A percentile compares a stretch with the other conserved stretches of the same genome.
Evolutionary conservation across 2,113 vertebrate species (phyloP).

Genomic region (Macquaria australasica): DNA sequence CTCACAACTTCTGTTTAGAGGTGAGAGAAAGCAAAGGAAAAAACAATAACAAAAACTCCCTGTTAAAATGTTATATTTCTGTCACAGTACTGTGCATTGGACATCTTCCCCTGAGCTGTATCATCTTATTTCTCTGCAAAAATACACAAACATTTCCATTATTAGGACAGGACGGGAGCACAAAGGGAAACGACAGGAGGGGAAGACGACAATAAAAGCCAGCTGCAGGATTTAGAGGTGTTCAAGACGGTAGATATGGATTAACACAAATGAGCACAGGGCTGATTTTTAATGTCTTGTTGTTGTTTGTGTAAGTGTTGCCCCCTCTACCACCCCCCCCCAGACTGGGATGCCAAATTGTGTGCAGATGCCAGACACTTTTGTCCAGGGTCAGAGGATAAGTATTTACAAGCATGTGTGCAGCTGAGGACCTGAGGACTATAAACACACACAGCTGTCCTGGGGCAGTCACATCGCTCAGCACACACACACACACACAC

Average conservation of each 20-base stretch:
- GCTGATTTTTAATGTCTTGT: slow-evolving; percentile 14
- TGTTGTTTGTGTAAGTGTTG: slow-evolving; percentile 16
- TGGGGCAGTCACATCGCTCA: slow-evolving; percentile 28
- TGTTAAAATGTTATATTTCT: not conserved
- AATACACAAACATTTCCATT: slow-evolving; percentile 2
- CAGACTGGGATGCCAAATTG: slow-evolving; percentile 17
- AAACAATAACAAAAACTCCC: too few relatives aligned
- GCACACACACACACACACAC: slow-evolving; percentile 25
- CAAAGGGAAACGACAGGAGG: not conserved
- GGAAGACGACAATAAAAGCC: not conserved
- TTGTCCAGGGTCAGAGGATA: slow-evolving; percentile 66
- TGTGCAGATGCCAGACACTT: slow-evolving; percentile 49
- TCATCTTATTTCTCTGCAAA: not conserved
- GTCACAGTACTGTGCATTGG: not conserved
- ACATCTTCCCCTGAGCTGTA: not conserved
- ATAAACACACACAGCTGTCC: slow-evolving; percentile 72
- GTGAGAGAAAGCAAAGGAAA: not conserved
- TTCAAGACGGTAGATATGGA: not conserved
- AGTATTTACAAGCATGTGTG: slow-evolving; percentile 75
- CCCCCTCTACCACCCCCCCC: not conserved
- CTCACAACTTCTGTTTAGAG: not conserved
- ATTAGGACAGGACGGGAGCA: not conserved
- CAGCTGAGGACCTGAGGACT: slow-evolving; percentile 31
- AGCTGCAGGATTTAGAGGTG: not conserved
- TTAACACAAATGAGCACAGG: not conserved